Percentiles rank a stretch among this genome's conserved stretches.
Evolutionary conservation across 92 coral and sea anemone species (phyloP).

Genomic region (Paramuricea clavata): DNA sequence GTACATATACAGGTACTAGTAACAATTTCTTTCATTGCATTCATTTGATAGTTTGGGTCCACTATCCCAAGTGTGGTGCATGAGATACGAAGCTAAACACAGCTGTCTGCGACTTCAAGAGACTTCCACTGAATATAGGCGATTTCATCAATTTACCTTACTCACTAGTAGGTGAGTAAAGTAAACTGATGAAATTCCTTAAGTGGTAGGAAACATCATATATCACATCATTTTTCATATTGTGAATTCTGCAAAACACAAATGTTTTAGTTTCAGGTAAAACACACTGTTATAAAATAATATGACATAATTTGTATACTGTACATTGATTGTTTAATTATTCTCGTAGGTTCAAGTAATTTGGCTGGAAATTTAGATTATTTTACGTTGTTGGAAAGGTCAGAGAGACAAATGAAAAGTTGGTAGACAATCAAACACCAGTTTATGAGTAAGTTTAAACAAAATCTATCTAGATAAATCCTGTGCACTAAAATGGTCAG

Average conservation of each 20-base stretch:
- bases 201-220: no score
- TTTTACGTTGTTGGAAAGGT: no score
- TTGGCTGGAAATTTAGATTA: no score
- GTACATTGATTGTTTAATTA: no score
- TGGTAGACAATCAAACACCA: neutral
- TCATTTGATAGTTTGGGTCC: slow-evolving; percentile 67
- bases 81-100: slow-evolving; percentile 75
- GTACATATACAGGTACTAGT: slow-evolving; percentile 9
- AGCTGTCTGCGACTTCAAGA: slow-evolving; percentile 72
- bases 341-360: no score
- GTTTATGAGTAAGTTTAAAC: neutral
- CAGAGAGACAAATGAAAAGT: no score
- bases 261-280: slow-evolving; percentile 66
- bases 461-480: no score
- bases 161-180: slow-evolving; percentile 67
- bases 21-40: neutral
- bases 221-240: no score
- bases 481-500: no score
- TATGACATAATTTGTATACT: no score
- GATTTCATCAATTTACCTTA: slow-evolving; percentile 65
- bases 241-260: no score
- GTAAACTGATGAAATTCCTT: no score
- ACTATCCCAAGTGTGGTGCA: slow-evolving; percentile 70
- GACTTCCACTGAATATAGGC: slow-evolving; percentile 55
- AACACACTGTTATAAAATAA: slow-evolving; percentile 47